Evolutionary conservation across 2,888 invertebrate genomes (phyloP).

Genomic region (Pheosia tremula): DNA sequence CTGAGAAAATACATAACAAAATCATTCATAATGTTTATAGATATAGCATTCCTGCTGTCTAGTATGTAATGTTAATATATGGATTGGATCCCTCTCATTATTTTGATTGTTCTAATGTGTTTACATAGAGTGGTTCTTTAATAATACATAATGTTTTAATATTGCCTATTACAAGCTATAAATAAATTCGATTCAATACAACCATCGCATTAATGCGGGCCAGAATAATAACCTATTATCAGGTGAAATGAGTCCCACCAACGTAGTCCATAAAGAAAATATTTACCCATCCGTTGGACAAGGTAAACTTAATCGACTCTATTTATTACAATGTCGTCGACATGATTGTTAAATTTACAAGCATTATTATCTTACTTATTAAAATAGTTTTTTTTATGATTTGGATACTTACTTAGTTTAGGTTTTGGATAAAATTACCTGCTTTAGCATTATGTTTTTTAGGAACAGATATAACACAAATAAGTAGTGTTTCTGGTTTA

Average conservation of each 20-base stretch:
- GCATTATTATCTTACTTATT: constrained; percentile 7
- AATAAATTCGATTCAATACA: constrained; percentile 26
- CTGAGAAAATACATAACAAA: too few relatives aligned
- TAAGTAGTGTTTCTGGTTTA: too few relatives aligned
- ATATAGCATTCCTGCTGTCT: too few relatives aligned
- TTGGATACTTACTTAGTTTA: too few relatives aligned
- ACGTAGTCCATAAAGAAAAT: constrained; percentile 30
- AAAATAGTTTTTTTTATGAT: background rate
- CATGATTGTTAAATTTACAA: constrained; percentile 17
- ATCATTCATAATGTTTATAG: too few relatives aligned
- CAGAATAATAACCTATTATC: constrained; percentile 39
- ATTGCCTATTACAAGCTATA: constrained; percentile 15
- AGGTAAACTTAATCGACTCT: constrained; percentile 30
- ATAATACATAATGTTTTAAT: background rate
- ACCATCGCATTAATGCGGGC: constrained; percentile 29
- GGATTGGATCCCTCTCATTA: background rate
- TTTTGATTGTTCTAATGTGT: background rate
- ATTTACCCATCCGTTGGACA: constrained; percentile 30
- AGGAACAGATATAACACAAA: too few relatives aligned
- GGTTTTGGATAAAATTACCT: too few relatives aligned
- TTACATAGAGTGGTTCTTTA: background rate
- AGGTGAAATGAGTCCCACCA: constrained; percentile 30
- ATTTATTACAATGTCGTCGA: constrained; percentile 21
- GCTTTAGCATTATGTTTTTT: too few relatives aligned
- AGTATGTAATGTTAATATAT: too few relatives aligned